Base-by-base conservation (phyloP, 2,888 invertebrate genomes). In the Cheilosia urbana region DNA sequence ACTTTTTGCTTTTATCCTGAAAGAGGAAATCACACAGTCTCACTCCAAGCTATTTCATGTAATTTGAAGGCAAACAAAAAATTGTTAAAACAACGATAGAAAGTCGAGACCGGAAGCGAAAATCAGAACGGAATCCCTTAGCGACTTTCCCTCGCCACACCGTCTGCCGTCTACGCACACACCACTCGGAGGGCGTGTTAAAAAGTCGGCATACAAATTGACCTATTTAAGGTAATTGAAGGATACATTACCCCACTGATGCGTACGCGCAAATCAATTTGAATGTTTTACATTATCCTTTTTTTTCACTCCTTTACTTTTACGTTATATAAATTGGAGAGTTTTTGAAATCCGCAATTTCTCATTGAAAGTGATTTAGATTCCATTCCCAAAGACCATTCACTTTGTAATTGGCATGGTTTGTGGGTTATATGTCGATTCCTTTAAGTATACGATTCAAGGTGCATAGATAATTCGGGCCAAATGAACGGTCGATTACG, bases 231-330 rank as follows among this genome's bases (percentile, higher is more conserved):
- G 58, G 79, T 68, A 78, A 83, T 79, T 83, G 83, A 53, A 55
- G 66, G 72, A 82, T 78, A 77, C 78, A 83, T 83, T 82, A 77
- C 77, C 47, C 72, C 55, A 62, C 65, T 55, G 62, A 42, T 63
- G 62, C 78, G 68, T 72, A 68, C 78, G 62, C 47, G 82, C 37
- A 66, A 78, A 83, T 83, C 82, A 83, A 83, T 83, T 77, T 82
- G 69, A 69, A 58, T 40, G 47, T 5, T 47, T 71, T 37, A 37
- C 62, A 30, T 30, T 30, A 6, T 9, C 9, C 9, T 30, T 60
- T 60, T 21, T 53, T 55, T 21, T 11, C 40, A 4, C 21, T 45
- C 65, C 42, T 47, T 65, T 40, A 24, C 7, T 11, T 34, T 80
- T 69, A 47, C 58, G 17, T 55, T 72, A 77, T 37, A 47, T 55